Base-by-base conservation (phyloP, 1,140 invertebrate genomes). In the Dendrolimus kikuchii region DNA sequence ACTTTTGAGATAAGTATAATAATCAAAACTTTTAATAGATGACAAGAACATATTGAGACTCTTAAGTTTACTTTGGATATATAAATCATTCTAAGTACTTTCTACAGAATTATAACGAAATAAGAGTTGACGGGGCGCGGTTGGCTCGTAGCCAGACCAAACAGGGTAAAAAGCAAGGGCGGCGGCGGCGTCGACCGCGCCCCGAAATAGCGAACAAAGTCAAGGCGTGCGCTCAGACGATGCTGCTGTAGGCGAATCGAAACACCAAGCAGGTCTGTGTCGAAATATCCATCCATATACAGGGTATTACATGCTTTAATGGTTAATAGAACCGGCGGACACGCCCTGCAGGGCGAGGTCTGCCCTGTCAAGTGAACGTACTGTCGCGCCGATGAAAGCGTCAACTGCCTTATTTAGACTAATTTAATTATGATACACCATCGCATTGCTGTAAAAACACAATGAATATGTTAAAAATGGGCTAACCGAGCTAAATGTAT, bases 111-210 rank as follows among this genome's bases (percentile, higher is more conserved):
- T 52, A 50, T 45, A 54, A 58, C 36, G 51, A 46, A 53, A 54
- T 62, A 57, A 66, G 62, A 74, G 71, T 56, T 69, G 67, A 56
- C 68, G 63, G 68, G 69, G 69, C 73, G 72, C 64, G 77, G 68
- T 81, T 86, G 82, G 82, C 79, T 56, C n/a, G n/a, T 55, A 63
- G 76, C 80, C 80, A 83, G 82, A 67, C 66, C 71, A 81, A 82
- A 83, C 76, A 81, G 80, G 82, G 79, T 82, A 86, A 86, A 86
- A 83, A 82, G 74, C 66, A 76, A 81, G 73, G 78, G 78, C 75
- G 79, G 71, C 71, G 77, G 62, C 79, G 73, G 62, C 79, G 73
- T 59, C 72, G 68, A 71, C 79, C 77, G 78, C 80, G 70, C 80
- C 81, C 70, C 71, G 66, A 83, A 78, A 85, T 82, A 82, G 76